phyloP scores from a whole-genome alignment of 1,140 invertebrate genomes.

The Antheraea pernyi region DNA sequence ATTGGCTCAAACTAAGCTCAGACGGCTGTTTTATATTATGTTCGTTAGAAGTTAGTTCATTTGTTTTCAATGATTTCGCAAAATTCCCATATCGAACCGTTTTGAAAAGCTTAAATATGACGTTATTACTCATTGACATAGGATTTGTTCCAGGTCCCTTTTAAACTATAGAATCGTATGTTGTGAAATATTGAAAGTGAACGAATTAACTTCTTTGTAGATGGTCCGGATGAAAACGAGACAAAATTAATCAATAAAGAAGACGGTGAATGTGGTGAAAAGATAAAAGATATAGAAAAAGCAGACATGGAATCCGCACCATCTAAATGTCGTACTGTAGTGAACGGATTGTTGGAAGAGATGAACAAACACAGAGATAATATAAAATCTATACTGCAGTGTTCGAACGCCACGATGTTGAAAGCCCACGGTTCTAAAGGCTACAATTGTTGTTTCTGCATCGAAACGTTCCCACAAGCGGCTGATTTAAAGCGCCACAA shows the following conservation, averaged over 20 bases:
- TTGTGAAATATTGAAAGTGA: slow-evolving; percentile 1
- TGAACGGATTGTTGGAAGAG: slow-evolving; percentile 1
- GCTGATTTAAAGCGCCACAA: slow-evolving; percentile 31
- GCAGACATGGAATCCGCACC: background rate
- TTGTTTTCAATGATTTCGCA: slow-evolving; percentile 3
- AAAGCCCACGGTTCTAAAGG: slow-evolving; percentile 15
- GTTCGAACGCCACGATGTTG: slow-evolving; percentile 30
- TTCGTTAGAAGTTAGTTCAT: background rate
- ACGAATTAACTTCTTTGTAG: slow-evolving; percentile 6
- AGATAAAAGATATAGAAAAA: background rate
- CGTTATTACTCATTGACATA: background rate
- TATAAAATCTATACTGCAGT: slow-evolving; percentile 22
- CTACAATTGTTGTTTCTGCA: slow-evolving; percentile 31
- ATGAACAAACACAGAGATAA: slow-evolving; percentile 29
- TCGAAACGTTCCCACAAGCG: slow-evolving; percentile 15
- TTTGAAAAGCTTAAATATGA: background rate
- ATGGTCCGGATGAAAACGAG: background rate
- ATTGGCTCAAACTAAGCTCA: too few species aligned
- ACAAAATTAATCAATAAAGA: slow-evolving; percentile 13
- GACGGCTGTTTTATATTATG: background rate
- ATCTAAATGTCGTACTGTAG: background rate
- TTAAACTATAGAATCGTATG: background rate
- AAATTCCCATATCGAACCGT: background rate
- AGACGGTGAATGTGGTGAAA: background rate
- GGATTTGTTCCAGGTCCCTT: background rate